Percentiles rank a stretch among this genome's conserved stretches.
Conservation (phyloP, 2,888 invertebrate genomes). For the Eristalinus aeneus region DNA sequence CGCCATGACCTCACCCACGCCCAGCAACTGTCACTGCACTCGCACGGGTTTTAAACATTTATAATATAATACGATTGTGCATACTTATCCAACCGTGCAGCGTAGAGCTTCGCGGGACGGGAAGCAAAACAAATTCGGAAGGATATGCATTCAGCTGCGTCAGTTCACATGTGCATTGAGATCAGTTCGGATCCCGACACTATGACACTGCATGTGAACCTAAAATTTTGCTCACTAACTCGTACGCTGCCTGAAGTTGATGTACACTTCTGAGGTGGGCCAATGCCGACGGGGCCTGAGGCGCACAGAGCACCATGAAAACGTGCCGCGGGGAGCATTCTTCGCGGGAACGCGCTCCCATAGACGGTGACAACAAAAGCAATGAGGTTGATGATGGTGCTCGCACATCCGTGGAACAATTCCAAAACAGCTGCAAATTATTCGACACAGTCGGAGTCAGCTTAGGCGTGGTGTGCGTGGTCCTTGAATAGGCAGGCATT, state of each 20-base stretch:
- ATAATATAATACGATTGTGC: constrained; percentile 55
- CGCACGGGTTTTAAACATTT: constrained; percentile 57
- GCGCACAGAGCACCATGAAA: no score
- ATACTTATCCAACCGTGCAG: constrained; percentile 52
- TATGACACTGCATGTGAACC: constrained; percentile 54
- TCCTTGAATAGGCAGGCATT: neutral
- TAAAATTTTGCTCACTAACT: constrained; percentile 45
- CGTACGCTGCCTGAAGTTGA: constrained; percentile 44
- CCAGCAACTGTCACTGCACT: constrained; percentile 43
- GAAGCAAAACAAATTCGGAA: constrained; percentile 43
- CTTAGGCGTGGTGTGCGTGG: neutral
- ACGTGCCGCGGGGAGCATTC: neutral
- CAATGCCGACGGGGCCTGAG: constrained; percentile 2
- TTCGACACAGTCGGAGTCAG: constrained; percentile 2
- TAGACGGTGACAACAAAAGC: constrained; percentile 35
- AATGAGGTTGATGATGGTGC: constrained; percentile 32
- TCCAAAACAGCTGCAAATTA: constrained; percentile 43
- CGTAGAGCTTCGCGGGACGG: constrained; percentile 1
- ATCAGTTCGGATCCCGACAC: constrained; percentile 45
- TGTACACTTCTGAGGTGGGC: constrained; percentile 20
- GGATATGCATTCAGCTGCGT: constrained; percentile 64
- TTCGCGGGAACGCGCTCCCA: neutral
- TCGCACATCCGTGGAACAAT: constrained; percentile 20
- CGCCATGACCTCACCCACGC: neutral
- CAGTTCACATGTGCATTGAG: constrained; percentile 57